These are phyloP conservation scores for Gordius sp. DNA, from an alignment of 2,888 invertebrate species.

Conservation along the genomic window DNA sequence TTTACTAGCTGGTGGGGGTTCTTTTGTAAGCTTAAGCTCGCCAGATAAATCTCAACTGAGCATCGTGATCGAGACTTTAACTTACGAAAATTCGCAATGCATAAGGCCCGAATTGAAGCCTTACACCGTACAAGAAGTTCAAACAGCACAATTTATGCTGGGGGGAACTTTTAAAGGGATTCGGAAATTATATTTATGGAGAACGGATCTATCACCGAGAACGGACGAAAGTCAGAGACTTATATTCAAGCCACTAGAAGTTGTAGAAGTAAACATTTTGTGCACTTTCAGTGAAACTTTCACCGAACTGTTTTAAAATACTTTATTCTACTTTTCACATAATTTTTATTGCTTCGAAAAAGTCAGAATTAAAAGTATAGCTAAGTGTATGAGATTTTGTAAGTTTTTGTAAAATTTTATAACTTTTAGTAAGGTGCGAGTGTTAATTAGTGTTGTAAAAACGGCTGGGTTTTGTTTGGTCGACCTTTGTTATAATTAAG, in stretches of 20 bases:
- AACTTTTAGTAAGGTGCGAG: no score
- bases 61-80: conserved; percentile 29
- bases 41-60: conserved; percentile 26
- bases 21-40: conserved; percentile 26
- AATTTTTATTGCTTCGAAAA: no score
- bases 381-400: no score
- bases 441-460: no score
- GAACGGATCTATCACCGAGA: not conserved
- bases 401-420: no score
- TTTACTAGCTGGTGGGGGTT: conserved; percentile 26
- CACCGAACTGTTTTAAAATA: no score
- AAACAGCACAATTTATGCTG: not conserved
- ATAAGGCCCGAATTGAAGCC: conserved; percentile 3
- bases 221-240: not conserved
- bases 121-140: not conserved
- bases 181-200: not conserved
- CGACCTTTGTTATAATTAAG: no score
- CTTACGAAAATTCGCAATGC: conserved; percentile 1
- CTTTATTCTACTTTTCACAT: no score
- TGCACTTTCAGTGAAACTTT: no score
- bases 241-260: not conserved
- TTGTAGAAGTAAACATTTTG: not conserved
- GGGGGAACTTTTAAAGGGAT: not conserved
- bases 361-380: no score
- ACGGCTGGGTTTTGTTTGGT: no score